Conservation (phyloP, 2,113 vertebrate species). For the Empidonax traillii region DNA sequence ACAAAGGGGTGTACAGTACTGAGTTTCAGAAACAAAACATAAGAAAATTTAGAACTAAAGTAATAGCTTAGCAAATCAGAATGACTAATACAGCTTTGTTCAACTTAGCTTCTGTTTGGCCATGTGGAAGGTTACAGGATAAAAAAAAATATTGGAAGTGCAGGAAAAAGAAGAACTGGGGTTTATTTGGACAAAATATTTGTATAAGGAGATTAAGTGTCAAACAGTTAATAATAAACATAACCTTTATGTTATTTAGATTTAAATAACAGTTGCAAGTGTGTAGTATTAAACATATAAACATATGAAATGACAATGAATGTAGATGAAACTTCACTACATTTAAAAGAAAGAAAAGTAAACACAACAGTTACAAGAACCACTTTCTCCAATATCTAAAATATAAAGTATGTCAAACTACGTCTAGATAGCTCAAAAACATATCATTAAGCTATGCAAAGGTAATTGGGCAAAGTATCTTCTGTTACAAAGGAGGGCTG, state of each 20-base stretch:
- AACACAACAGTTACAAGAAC: background rate
- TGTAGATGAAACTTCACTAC: background rate
- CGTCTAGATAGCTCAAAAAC: too few relatives aligned
- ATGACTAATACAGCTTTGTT: background rate
- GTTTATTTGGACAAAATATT: background rate
- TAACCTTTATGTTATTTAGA: background rate
- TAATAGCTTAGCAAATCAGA: background rate
- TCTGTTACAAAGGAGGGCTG: background rate
- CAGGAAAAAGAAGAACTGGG: background rate
- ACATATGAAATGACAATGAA: background rate
- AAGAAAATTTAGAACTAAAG: background rate
- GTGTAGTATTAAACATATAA: background rate
- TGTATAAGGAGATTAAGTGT: background rate
- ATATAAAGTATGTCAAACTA: background rate
- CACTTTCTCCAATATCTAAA: background rate
- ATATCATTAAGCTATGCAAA: background rate
- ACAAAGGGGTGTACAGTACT: background rate
- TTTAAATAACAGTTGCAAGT: background rate
- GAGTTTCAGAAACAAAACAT: background rate
- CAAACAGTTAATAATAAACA: background rate
- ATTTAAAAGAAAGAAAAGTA: background rate
- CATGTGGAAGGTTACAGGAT: background rate
- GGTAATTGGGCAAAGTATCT: background rate
- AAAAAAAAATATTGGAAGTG: background rate
- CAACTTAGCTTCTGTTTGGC: background rate